Evolutionary conservation across 2,113 vertebrate species (phyloP).

Genomic region (Actenoides lindsayi): DNA sequence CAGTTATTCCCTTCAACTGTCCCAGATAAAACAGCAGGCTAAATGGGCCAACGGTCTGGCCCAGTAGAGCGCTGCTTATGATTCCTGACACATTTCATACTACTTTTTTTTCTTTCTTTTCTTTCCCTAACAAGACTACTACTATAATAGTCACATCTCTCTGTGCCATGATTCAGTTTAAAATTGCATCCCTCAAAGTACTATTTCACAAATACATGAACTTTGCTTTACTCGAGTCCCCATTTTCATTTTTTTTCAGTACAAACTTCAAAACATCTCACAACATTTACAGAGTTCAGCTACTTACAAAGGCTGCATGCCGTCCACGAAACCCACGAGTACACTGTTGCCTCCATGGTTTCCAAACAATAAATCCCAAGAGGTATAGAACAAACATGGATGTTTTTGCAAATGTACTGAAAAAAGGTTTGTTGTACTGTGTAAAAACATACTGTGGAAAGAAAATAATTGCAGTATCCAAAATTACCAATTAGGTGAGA

Average conservation of each 20-base stretch:
- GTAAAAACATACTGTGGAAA: slow-evolving; percentile 91
- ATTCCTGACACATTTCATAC: not conserved
- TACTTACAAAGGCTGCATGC: slow-evolving; percentile 87
- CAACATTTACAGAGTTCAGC: not conserved
- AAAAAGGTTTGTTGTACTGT: slow-evolving; percentile 97
- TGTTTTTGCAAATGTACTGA: slow-evolving; percentile 97
- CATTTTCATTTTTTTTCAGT: not conserved
- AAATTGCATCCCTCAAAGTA: slow-evolving; percentile 10
- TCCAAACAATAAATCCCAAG: slow-evolving; percentile 96
- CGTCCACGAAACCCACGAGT: slow-evolving; percentile 83
- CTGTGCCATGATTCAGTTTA: not conserved
- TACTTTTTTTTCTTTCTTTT: not conserved
- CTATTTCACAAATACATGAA: not conserved
- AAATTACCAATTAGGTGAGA: slow-evolving; percentile 16
- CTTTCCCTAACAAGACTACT: not conserved
- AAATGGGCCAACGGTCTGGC: not conserved
- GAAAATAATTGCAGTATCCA: slow-evolving; percentile 48
- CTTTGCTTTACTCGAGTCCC: not conserved
- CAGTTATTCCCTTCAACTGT: not conserved
- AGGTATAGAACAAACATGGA: slow-evolving; percentile 97
- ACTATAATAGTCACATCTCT: not conserved
- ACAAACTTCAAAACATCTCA: not conserved
- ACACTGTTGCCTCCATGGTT: slow-evolving; percentile 95
- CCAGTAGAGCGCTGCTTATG: not conserved
- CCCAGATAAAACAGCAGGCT: not conserved